phyloP scores from a whole-genome alignment of 2,113 vertebrate genomes.

The Acanthisitta chloris region DNA sequence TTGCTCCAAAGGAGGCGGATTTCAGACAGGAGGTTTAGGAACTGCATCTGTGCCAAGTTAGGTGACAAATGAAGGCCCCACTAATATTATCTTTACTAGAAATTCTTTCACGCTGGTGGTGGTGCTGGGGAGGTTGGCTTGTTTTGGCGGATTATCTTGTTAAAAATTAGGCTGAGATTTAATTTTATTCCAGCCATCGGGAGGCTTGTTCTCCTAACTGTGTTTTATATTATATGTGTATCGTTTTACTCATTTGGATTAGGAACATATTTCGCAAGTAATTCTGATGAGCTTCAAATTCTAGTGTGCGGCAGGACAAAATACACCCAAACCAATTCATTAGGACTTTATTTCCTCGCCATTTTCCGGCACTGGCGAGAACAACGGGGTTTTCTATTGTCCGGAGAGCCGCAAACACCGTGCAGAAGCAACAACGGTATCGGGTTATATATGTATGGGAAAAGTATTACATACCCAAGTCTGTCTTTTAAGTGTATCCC shows the following conservation, averaged over 20 bases:
- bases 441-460: not conserved
- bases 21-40: conserved; percentile 54
- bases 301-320: not conserved
- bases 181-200: conserved; percentile 5
- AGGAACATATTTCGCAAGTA: conserved; percentile 16
- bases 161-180: conserved; percentile 31
- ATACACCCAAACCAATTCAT: conserved; percentile 12
- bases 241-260: conserved; percentile 52
- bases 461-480: not conserved
- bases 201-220: not conserved
- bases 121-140: not conserved
- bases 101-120: conserved; percentile 21
- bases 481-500: not conserved
- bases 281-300: not conserved
- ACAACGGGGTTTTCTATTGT: conserved; percentile 30
- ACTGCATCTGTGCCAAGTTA: conserved; percentile 48
- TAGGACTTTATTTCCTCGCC: conserved; percentile 1
- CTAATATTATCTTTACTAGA: conserved; percentile 60
- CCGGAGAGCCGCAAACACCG: not conserved
- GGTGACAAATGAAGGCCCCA: conserved; percentile 58
- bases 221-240: not conserved
- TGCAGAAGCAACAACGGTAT: not conserved
- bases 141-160: conserved; percentile 22
- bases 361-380: not conserved
- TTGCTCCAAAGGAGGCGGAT: conserved; percentile 58